These are phyloP conservation scores for Bubo blakistoni DNA, from an alignment of 2,113 vertebrate genomes.

Conservation along the genomic window DNA sequence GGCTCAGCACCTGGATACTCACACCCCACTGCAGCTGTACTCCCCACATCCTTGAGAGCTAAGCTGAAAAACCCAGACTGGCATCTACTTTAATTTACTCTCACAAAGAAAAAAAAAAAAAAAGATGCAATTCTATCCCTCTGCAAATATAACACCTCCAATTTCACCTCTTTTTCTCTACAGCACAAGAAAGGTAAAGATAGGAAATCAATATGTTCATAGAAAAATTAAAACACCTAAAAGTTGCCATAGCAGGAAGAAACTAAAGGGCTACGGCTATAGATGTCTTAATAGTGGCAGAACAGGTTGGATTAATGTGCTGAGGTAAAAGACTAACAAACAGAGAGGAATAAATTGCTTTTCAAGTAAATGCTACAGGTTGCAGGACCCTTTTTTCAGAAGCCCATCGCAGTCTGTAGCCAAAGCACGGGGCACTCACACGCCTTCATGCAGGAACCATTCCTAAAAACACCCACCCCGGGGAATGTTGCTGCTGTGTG, in stretches of 20 bases:
- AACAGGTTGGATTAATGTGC: not conserved
- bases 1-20: not conserved
- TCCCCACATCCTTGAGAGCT: not conserved
- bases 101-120: not conserved
- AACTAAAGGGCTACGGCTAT: not conserved
- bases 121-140: not conserved
- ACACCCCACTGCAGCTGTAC: not conserved
- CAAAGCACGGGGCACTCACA: not conserved
- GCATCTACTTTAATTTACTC: not conserved
- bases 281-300: not conserved
- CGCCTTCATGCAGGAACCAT: not conserved
- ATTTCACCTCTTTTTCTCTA: not conserved
- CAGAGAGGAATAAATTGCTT: not conserved
- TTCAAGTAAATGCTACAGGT: not conserved
- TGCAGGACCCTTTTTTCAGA: not conserved
- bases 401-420: not conserved
- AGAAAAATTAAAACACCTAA: conserved; percentile 4
- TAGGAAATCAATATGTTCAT: not conserved
- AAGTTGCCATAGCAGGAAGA: not conserved
- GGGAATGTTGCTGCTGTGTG: accelerated
- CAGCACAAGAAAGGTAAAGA: not conserved
- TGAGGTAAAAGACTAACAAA: not conserved
- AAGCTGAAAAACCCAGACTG: not conserved
- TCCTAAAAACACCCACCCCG: not conserved
- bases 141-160: not conserved